Evolutionary conservation across 1,140 invertebrate genomes (phyloP), one percentile per base, ranked within the genome.

Genomic region (Diorhabda carinulata): DNA sequence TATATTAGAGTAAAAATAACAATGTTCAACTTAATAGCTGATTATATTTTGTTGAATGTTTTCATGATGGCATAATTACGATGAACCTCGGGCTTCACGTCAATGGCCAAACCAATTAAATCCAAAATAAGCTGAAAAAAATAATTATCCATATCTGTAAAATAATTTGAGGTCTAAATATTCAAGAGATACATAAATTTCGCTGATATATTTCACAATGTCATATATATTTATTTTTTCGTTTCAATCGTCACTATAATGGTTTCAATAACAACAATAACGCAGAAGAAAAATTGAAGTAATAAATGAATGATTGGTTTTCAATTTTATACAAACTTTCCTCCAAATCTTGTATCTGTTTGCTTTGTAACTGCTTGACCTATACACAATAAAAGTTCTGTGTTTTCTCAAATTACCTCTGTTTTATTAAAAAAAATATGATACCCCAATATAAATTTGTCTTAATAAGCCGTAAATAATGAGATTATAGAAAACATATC

Each of bases 61-160:
- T 58, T 71, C 70, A 73, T 63, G 4, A 73, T 68, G 40, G 64
- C 70, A 64, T 71, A 79, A 68, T 79, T 79, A 6, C 66, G 73
- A 63, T 96, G 93, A 61, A 95, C 83, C 82, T 94, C 91, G 3
- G 93, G 92, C 78, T 91, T 91, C 78, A 96, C 93, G 74, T 95
- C 88, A 77, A 91, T 93, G 10, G 94, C 92, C 78, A 92, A 84
- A 71, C 89, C 87, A 75, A 96, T 85, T 73, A 95, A 87, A 81
- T 92, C 89, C 75, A 85, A 81, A 77, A 95, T 93, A 10, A 95
- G 90, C 88, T 92, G 81, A 43, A 70, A 70, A 43, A 57, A 45
- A 41, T n/a, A 25, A 41, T 62, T 9, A n/a, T 43, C n/a, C 5
- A 62, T 47, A 44, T 62, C 43, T 43, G 8, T 62, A 62, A 4